Evolutionary conservation across 92 coral and sea anemone species (phyloP).

Genomic region (Micromussa lordhowensis): DNA sequence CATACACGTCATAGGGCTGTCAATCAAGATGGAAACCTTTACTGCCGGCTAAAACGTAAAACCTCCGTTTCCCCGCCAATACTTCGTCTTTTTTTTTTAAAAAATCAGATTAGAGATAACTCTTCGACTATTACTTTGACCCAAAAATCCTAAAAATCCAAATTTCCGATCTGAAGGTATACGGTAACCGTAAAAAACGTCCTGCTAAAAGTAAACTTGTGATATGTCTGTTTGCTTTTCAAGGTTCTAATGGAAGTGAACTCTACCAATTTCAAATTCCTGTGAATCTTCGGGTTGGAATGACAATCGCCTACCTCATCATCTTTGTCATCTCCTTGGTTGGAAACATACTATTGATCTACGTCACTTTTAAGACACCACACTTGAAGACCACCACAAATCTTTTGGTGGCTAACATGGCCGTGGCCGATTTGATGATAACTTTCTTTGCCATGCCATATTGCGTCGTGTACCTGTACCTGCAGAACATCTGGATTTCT

Average conservation of each 20-base stretch:
- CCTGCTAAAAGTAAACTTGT: too few relatives aligned
- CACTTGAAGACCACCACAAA: conserved; percentile 43
- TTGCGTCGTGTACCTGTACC: conserved; percentile 54
- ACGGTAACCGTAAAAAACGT: neutral
- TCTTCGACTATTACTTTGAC: too few relatives aligned
- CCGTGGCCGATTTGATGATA: conserved; percentile 80
- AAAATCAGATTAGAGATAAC: too few relatives aligned
- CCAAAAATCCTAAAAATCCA: too few relatives aligned
- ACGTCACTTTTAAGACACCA: conserved; percentile 48
- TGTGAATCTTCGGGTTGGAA: conserved; percentile 33
- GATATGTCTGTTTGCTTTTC: neutral
- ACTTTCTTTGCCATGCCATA: conserved; percentile 78
- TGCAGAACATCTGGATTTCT: conserved; percentile 72
- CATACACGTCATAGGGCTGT: too few relatives aligned
- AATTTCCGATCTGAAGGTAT: neutral
- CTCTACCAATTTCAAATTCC: neutral
- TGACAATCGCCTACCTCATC: conserved; percentile 60
- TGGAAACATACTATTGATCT: conserved; percentile 50
- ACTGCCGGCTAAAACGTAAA: too few relatives aligned
- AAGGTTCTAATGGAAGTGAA: conserved; percentile 31
- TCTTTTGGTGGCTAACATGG: conserved; percentile 75
- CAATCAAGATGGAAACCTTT: too few relatives aligned
- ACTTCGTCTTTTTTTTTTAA: too few relatives aligned
- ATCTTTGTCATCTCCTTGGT: conserved; percentile 47
- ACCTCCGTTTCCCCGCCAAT: too few relatives aligned